phyloP scores from a whole-genome alignment of 2,888 invertebrate genomes.

The Drosophila affinis region DNA sequence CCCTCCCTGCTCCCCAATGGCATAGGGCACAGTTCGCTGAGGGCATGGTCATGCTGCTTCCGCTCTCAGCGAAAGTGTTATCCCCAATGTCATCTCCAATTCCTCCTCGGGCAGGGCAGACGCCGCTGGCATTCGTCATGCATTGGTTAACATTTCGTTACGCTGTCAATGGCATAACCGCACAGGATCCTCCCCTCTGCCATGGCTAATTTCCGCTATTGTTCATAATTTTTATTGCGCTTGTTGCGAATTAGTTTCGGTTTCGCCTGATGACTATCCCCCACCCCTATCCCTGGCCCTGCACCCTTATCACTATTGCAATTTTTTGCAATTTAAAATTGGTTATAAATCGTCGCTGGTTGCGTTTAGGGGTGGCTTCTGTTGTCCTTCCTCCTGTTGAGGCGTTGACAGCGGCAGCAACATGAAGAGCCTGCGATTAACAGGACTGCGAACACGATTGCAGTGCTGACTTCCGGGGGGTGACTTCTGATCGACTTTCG shows the following conservation, averaged over 20 bases:
- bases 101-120: neutral
- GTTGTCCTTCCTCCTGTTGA: conserved; percentile 22
- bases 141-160: conserved; percentile 78
- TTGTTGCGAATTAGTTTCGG: conserved; percentile 82
- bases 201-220: conserved; percentile 77
- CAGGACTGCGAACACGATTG: conserved; percentile 59
- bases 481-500: conserved; percentile 17
- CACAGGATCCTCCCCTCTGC: conserved; percentile 19
- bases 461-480: conserved; percentile 30
- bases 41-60: conserved; percentile 16
- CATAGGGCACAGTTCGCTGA: conserved; percentile 13
- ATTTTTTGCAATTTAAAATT: conserved; percentile 71
- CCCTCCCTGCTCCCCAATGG: conserved; percentile 19
- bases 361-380: conserved; percentile 56
- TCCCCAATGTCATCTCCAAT: conserved; percentile 31
- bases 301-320: conserved; percentile 41
- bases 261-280: conserved; percentile 58
- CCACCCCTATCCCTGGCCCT: neutral
- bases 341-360: conserved; percentile 62
- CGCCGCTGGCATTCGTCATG: conserved; percentile 64
- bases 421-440: conserved; percentile 56
- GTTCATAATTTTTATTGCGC: conserved; percentile 81
- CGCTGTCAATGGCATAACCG: conserved; percentile 71
- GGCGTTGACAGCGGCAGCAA: conserved; percentile 68
- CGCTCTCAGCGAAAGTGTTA: conserved; percentile 68